Percentiles rank a stretch among this genome's conserved stretches.
phyloP scores from a whole-genome alignment of 2,797 vertebrate species.

The Xiphophorus birchmanni region DNA sequence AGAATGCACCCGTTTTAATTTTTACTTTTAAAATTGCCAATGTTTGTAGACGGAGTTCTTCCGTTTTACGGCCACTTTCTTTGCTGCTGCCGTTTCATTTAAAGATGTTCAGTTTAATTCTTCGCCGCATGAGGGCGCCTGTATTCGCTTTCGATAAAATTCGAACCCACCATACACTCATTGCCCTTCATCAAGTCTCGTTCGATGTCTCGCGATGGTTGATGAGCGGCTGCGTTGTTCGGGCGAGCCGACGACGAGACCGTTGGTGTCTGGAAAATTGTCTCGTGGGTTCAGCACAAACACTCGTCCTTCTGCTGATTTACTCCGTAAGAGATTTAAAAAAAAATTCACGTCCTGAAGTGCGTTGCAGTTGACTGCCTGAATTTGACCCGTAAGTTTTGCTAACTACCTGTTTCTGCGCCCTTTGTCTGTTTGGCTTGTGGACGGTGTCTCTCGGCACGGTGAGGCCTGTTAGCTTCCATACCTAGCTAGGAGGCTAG shows the following conservation, averaged over 20 bases:
- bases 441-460: slow-evolving; percentile 61
- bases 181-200: background rate
- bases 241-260: slow-evolving; percentile 77
- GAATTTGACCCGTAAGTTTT: slow-evolving; percentile 70
- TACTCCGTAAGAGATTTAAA: slow-evolving; percentile 27
- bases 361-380: slow-evolving; percentile 33
- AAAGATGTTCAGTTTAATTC: background rate
- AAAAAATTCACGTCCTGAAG: slow-evolving; percentile 28
- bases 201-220: slow-evolving; percentile 67
- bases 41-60: background rate
- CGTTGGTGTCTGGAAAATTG: slow-evolving; percentile 76
- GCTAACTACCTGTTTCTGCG: slow-evolving; percentile 62
- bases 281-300: slow-evolving; percentile 74
- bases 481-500: slow-evolving; percentile 45
- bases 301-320: slow-evolving; percentile 44
- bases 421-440: slow-evolving; percentile 52
- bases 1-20: background rate
- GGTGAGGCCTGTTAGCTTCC: slow-evolving; percentile 70
- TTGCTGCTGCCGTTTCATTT: background rate
- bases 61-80: background rate
- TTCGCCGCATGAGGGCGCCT: background rate
- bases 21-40: too few species aligned
- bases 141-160: slow-evolving; percentile 6
- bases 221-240: slow-evolving; percentile 77
- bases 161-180: background rate